A percentile compares a stretch with the other conserved stretches of the same genome.
These are phyloP conservation scores for Papilio gigon DNA, from an alignment of 2,888 invertebrate species.

Conservation along the genomic window DNA sequence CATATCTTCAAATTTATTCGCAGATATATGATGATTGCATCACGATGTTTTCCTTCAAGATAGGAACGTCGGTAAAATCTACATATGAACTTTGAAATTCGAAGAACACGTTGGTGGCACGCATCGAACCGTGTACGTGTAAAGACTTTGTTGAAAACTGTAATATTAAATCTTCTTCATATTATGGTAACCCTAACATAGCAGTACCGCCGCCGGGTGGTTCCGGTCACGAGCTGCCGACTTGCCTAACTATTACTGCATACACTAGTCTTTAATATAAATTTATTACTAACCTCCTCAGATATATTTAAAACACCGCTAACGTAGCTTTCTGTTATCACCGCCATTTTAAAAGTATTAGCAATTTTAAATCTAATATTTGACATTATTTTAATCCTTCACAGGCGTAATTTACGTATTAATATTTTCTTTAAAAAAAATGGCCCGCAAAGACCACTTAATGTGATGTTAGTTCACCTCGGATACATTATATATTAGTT, in stretches of 20 bases:
- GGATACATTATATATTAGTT: no score
- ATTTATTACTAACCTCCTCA: not conserved
- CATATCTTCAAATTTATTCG: no score
- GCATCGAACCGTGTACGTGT: no score
- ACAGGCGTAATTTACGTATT: not conserved
- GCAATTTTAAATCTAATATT: not conserved
- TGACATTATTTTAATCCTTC: not conserved
- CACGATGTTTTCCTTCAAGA: no score
- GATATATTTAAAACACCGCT: not conserved
- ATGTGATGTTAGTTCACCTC: no score
- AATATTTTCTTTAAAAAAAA: no score
- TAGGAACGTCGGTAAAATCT: no score
- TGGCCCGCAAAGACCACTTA: no score
- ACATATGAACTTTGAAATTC: no score
- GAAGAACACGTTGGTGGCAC: no score
- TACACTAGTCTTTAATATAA: constrained; percentile 1
- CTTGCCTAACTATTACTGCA: constrained; percentile 21
- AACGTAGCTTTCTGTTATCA: not conserved
- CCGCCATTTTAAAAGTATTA: not conserved
- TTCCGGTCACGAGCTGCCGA: constrained; percentile 42
- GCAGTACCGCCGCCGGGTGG: constrained; percentile 24
- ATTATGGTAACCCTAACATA: constrained; percentile 6
- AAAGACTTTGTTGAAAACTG: not conserved
- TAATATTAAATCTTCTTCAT: not conserved
- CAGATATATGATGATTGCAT: no score